phyloP scores from a whole-genome alignment of 2,888 invertebrate genomes.

The Dorcus hopei region DNA sequence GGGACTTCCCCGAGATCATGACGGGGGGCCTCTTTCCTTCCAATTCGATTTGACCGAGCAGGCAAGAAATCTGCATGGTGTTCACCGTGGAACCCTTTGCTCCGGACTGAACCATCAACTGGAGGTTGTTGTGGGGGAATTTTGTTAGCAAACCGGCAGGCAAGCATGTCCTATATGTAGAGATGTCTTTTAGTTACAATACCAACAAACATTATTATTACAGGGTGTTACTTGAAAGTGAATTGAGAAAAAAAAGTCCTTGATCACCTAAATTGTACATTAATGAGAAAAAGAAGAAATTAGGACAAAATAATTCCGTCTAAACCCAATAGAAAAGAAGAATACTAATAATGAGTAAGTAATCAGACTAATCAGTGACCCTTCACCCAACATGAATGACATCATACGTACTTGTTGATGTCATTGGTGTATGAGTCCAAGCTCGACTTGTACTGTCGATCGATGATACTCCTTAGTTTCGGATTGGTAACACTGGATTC shows the following conservation, averaged over 20 bases:
- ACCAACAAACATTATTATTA: too few relatives aligned
- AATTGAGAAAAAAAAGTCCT: too few relatives aligned
- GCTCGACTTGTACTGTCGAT: slow-evolving; percentile 77
- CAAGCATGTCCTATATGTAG: slow-evolving; percentile 63
- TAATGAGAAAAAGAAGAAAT: too few relatives aligned
- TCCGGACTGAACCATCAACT: slow-evolving; percentile 97
- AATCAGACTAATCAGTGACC: too few relatives aligned
- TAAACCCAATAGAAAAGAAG: too few relatives aligned
- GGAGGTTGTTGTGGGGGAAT: slow-evolving; percentile 95
- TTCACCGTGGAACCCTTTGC: slow-evolving; percentile 99
- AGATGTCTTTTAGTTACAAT: neutral
- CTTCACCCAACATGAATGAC: neutral
- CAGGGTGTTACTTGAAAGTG: too few relatives aligned
- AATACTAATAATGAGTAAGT: too few relatives aligned
- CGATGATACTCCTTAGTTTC: slow-evolving; percentile 75
- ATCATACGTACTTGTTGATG: slow-evolving; percentile 69
- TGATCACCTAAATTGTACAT: too few relatives aligned
- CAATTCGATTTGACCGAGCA: slow-evolving; percentile 96
- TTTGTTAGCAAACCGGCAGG: slow-evolving; percentile 79
- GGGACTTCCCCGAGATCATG: slow-evolving; percentile 87
- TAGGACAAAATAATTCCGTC: too few relatives aligned
- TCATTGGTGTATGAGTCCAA: slow-evolving; percentile 84
- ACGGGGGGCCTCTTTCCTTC: slow-evolving; percentile 96
- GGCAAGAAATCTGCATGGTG: slow-evolving; percentile 96
- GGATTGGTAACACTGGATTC: slow-evolving; percentile 67